Evolutionary conservation across 2,113 vertebrate genomes (phyloP), one percentile per base, ranked within the genome.

Genomic region (Dipodomys stephensi): DNA sequence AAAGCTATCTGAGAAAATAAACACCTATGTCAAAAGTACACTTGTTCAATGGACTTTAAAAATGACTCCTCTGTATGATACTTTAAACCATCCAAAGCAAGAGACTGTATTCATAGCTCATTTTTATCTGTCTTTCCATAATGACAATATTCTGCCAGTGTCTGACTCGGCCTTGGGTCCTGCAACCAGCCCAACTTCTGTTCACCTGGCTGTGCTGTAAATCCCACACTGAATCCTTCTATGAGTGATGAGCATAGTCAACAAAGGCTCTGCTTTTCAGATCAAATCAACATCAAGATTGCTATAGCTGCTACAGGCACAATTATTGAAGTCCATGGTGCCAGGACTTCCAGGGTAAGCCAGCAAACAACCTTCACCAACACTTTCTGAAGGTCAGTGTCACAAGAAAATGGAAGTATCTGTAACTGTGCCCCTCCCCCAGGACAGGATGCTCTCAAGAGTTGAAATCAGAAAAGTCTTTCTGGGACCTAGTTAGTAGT

Each of bases 1-100:
- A 10, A n/a, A 32, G 16, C 13, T 23, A 19, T 1, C 0, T 1
- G 7, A 69, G 23, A 49, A 3, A 74, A 68, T 18, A 35, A 71
- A 68, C 7, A 28, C 10, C 39, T n/a, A 67, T 71, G 25, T 39
- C 73, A n/a, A 32, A 23, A n/a, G 46, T 2, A 5, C 4, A 30
- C 44, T 30, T 7, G 11, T 60, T 72, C 57, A 28, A 30, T n/a
- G 3, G 13, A 73, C 18, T 46, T 91, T 53, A 46, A 84, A 93
- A 74, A 60, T 27, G 69, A 80, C 53, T 25, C 78, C 15, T 68
- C 32, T 67, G 22, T 9, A 15, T 64, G 13, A 30, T 57, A 84
- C 92, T 88, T 88, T 88, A 84, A 80, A 83, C 79, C 16, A 72
- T 62, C 32, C 39, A 80, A 88, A 88, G 25, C 39, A 67, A 72